Base-by-base conservation (phyloP, 2,888 invertebrate species). In the Ctenicera cuprea region DNA sequence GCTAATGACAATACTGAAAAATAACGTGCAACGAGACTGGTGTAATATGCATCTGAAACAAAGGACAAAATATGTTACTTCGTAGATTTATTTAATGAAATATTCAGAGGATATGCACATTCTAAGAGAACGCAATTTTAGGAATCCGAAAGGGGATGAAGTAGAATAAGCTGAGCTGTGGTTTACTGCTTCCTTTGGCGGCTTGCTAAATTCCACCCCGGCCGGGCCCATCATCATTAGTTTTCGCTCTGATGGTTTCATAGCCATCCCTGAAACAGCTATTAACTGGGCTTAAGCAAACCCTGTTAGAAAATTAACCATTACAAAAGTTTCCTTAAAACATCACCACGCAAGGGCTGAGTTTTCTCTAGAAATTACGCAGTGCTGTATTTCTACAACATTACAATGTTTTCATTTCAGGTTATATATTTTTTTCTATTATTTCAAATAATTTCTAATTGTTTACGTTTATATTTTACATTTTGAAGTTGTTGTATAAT, bases 101-200 rank as follows among this genome's bases (percentile, higher is more conserved):
- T 62, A 62, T 62, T 62, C 45, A 62, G 14, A 22, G 50, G 50
- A 54, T 41, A 22, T 45, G 68, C 81, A 81, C 82, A 82, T 80
- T 82, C 80, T 80, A 74, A 75, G 63, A 16, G 30, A 62, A 64
- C 52, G 74, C 71, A 76, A 75, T 78, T 74, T 76, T 59, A 71
- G 74, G 71, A 77, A 73, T 77, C 76, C 70, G 65, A 75, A 79
- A 78, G 80, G 81, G 81, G 80, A 82, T 81, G 83, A 80, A 79
- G 79, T 74, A 73, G 77, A 76, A 69, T 71, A 76, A 76, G 71
- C 76, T 67, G 77, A 80, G 78, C 80, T 79, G 78, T 74, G 77
- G 78, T 82, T 83, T 83, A 82, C 80, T 78, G 77, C 82, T 82
- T 83, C 83, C 82, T 82, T 80, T 81, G 80, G 82, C 82, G 81